phyloP scores from a whole-genome alignment of 2,113 vertebrate genomes.

The Sigmodon hispidus region DNA sequence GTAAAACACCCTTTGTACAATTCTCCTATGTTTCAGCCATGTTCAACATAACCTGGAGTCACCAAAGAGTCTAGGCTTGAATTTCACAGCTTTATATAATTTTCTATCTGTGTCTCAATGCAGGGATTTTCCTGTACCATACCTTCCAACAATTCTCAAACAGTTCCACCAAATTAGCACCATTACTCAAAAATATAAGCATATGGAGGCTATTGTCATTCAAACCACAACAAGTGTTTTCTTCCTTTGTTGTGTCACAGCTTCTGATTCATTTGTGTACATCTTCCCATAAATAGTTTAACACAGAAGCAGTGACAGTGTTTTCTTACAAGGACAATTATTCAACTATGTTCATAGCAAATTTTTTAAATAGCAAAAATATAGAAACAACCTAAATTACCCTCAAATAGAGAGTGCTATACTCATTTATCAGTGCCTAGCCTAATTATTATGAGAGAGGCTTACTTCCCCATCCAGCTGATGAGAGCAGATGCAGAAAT shows the following conservation, averaged over 20 bases:
- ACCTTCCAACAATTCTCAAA: neutral
- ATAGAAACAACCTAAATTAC: neutral
- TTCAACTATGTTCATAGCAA: neutral
- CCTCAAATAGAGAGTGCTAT: neutral
- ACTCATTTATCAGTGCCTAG: neutral
- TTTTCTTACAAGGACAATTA: neutral
- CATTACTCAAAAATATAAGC: neutral
- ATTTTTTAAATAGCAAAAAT: neutral
- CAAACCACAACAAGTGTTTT: neutral
- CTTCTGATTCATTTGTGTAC: neutral
- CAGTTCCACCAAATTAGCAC: neutral
- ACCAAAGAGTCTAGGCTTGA: neutral
- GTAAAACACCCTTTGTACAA: too few relatives aligned
- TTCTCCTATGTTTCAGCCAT: neutral
- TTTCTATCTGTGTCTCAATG: neutral
- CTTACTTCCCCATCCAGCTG: neutral
- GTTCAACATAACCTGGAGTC: neutral
- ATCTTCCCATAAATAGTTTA: neutral
- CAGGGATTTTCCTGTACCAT: neutral
- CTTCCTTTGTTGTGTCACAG: neutral
- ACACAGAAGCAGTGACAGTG: neutral
- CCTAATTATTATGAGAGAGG: accelerated
- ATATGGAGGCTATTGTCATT: neutral
- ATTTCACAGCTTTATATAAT: neutral
- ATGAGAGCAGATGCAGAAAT: neutral